phyloP scores from a whole-genome alignment of 2,888 invertebrate species.

The Sesamia inferens region DNA sequence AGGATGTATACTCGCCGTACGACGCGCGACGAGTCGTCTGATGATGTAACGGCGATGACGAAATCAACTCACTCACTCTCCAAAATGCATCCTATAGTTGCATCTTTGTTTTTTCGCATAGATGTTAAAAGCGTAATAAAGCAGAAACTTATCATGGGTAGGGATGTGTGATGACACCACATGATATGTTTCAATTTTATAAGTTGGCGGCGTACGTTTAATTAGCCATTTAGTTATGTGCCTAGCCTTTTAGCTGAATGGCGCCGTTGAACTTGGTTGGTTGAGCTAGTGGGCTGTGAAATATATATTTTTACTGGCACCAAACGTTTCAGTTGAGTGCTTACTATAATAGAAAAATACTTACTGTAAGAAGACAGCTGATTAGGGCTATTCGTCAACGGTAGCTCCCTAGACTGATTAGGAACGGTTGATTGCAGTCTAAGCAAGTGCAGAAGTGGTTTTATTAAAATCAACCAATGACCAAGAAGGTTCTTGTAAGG shows the following conservation, averaged over 20 bases:
- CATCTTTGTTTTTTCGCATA: not conserved
- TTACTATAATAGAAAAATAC: not conserved
- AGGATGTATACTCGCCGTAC: too few species aligned
- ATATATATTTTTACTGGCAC: not conserved
- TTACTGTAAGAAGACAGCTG: not conserved
- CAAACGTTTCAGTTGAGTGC: not conserved
- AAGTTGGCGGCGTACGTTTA: not conserved
- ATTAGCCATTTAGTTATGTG: not conserved
- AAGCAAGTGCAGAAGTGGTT: not conserved
- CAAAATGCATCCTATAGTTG: too few species aligned
- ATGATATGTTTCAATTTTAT: too few species aligned
- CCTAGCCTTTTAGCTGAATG: not conserved
- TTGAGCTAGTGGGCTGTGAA: not conserved
- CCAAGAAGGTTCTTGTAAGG: not conserved
- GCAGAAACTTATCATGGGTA: not conserved
- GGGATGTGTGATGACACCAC: not conserved
- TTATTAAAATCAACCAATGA: not conserved
- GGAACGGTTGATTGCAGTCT: too few species aligned
- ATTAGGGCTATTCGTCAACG: not conserved
- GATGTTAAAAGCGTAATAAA: not conserved
- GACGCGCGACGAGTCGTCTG: too few species aligned
- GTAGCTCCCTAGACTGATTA: not conserved
- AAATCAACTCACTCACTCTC: too few species aligned
- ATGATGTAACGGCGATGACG: too few species aligned
- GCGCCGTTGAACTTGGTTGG: not conserved